Base-by-base conservation (phyloP, 2,888 invertebrate species). In the Sarcophaga caerulescens region DNA sequence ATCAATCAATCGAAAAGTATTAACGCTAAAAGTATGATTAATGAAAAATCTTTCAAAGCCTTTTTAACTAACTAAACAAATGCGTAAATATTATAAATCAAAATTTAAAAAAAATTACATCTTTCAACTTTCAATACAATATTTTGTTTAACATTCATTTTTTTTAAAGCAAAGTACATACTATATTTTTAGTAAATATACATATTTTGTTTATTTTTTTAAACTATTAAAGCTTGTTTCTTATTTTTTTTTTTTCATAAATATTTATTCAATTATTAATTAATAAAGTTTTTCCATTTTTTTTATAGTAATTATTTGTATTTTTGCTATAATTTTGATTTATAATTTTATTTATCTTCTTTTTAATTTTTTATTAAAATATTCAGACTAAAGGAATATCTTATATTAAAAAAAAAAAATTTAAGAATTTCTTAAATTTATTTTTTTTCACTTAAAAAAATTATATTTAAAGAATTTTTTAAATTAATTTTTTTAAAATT, bases 161-260 rank as follows among this genome's bases (percentile, higher is more conserved):
- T 35, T 57, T 57, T 63, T 76, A 81, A 84, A 78, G 81, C 82
- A 87, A 85, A 87, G 83, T 85, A 85, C 68, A 75, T 71, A 66
- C 71, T 85, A 87, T 84, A 81, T 81, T 84, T 66, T 81, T 60
- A 81, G 85, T 84, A 82, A n/a, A n/a, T n/a, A 82, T 89, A 88
- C 89, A 87, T 89, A 88, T 87, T 88, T 89, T 62, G 69, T 84
- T 70, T 25, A 68, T 66, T 44, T 80, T 80, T 52, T 79, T 65
- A 45, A 75, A 69, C 52, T 70, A 59, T 21, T 73, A 65, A 45
- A 74, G 84, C 84, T 81, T 77, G 69, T 69, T 84, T 82, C n/a
- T 65, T 77, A 65, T 69, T 85, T 82, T 21, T 45, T 47, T 70
- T 76, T 5, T 17, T 17, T 17, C 14, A n/a, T 44, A 62, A 74